Conservation (phyloP, 2,888 invertebrate species). For the Trachelus tabidus region DNA sequence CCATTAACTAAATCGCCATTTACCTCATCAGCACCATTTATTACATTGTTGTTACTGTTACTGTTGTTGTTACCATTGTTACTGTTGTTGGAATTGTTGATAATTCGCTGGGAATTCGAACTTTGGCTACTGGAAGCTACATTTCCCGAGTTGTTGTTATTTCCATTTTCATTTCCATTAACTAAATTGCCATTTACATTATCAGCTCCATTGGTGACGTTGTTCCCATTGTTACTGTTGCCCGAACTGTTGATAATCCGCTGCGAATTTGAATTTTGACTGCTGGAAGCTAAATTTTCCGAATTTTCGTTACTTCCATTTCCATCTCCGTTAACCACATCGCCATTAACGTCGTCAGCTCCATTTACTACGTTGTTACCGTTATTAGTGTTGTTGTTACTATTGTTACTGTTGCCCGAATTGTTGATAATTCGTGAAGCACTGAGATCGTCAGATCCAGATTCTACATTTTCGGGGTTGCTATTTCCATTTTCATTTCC, state of each 20-base stretch:
- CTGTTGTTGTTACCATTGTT: slow-evolving; percentile 6
- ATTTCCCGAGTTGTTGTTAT: neutral
- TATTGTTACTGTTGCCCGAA: slow-evolving; percentile 3
- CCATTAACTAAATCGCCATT: slow-evolving; percentile 22
- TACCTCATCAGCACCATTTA: slow-evolving; percentile 16
- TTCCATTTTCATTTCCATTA: slow-evolving; percentile 12
- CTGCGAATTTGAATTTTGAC: no score
- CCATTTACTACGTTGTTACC: slow-evolving; percentile 4
- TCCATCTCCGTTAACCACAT: slow-evolving; percentile 5
- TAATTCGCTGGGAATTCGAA: no score
- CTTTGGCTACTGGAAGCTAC: neutral
- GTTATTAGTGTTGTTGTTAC: no score
- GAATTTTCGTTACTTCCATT: no score
- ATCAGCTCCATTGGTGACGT: slow-evolving; percentile 18
- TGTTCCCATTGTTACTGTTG: neutral
- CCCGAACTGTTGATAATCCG: slow-evolving; percentile 12
- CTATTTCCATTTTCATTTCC: slow-evolving; percentile 14
- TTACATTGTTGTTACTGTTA: slow-evolving; percentile 20
- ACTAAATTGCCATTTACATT: slow-evolving; percentile 13
- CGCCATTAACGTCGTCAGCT: slow-evolving; percentile 15
- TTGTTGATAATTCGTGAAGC: slow-evolving; percentile 3
- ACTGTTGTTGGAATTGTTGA: slow-evolving; percentile 11
- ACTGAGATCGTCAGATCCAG: neutral
- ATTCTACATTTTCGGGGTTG: no score
- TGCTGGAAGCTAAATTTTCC: neutral